These are phyloP conservation scores for Leucoptera coffeella DNA, from an alignment of 2,888 invertebrate species.

Conservation along the genomic window DNA sequence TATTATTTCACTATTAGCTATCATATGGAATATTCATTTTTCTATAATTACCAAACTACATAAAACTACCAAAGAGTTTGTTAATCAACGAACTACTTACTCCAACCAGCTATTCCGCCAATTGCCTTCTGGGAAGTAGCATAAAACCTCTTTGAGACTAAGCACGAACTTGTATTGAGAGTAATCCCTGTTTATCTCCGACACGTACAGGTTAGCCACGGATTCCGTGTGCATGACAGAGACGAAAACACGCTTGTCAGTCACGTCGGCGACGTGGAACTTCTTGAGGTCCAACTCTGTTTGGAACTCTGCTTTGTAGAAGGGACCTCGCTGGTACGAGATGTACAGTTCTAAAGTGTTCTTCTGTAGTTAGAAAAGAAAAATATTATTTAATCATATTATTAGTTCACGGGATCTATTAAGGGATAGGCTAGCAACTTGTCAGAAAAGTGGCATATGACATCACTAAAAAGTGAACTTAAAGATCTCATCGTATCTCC, in stretches of 20 bases:
- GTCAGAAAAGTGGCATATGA: too few species aligned
- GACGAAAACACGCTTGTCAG: slow-evolving; percentile 72
- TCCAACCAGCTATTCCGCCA: slow-evolving; percentile 79
- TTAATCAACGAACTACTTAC: slow-evolving; percentile 48
- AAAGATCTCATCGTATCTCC: too few species aligned
- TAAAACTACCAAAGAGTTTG: too few species aligned
- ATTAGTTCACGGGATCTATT: too few species aligned
- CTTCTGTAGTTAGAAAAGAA: slow-evolving; percentile 17
- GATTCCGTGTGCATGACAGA: slow-evolving; percentile 73
- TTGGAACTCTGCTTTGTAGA: slow-evolving; percentile 70
- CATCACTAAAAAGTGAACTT: too few species aligned
- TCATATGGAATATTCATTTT: too few species aligned
- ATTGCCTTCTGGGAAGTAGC: slow-evolving; percentile 76
- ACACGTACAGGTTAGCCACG: slow-evolving; percentile 74
- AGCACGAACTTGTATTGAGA: slow-evolving; percentile 66
- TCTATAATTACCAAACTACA: too few species aligned
- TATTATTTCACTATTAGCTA: too few species aligned
- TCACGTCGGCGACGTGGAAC: slow-evolving; percentile 80
- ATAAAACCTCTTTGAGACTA: slow-evolving; percentile 74
- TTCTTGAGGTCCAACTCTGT: slow-evolving; percentile 58
- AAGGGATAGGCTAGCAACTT: too few species aligned
- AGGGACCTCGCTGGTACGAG: slow-evolving; percentile 66
- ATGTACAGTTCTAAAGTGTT: slow-evolving; percentile 63
- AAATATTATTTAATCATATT: too few species aligned
- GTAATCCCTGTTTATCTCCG: slow-evolving; percentile 60